Evolutionary conservation across 1,140 invertebrate species (phyloP).

Genomic region (Pararge aegeria): DNA sequence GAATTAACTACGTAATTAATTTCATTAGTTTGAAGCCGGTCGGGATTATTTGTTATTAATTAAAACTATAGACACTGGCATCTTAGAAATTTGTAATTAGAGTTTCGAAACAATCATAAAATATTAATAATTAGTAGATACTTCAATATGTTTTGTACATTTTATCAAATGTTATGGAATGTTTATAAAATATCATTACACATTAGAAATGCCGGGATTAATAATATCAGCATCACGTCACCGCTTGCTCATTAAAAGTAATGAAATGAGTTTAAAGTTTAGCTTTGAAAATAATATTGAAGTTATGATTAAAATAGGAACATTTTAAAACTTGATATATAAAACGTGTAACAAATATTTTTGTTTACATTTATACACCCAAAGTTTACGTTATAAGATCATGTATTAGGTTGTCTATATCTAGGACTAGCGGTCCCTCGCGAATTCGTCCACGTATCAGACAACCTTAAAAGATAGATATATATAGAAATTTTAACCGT

Average conservation of each 20-base stretch:
- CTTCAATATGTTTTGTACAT: background rate
- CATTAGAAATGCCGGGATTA: background rate
- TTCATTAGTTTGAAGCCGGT: background rate
- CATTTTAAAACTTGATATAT: background rate
- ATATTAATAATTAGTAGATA: background rate
- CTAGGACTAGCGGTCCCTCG: too few relatives aligned
- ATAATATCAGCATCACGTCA: background rate
- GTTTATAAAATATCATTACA: constrained; percentile 10
- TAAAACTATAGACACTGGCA: constrained; percentile 1
- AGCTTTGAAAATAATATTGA: constrained; percentile 5
- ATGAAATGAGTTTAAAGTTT: constrained; percentile 6
- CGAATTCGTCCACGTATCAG: too few relatives aligned
- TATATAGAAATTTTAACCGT: too few relatives aligned
- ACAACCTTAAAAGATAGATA: too few relatives aligned
- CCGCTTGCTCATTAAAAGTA: constrained; percentile 5
- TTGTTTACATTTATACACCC: too few relatives aligned
- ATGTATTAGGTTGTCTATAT: too few relatives aligned
- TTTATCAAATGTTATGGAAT: constrained; percentile 1
- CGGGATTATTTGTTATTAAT: background rate
- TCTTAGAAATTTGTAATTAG: constrained; percentile 1
- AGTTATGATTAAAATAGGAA: constrained; percentile 2
- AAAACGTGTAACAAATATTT: too few relatives aligned
- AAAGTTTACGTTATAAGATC: too few relatives aligned
- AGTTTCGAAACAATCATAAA: background rate
- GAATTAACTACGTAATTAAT: background rate